These are phyloP conservation scores for Elephas maximus DNA, from an alignment of 2,113 vertebrate genomes.

Conservation along the genomic window DNA sequence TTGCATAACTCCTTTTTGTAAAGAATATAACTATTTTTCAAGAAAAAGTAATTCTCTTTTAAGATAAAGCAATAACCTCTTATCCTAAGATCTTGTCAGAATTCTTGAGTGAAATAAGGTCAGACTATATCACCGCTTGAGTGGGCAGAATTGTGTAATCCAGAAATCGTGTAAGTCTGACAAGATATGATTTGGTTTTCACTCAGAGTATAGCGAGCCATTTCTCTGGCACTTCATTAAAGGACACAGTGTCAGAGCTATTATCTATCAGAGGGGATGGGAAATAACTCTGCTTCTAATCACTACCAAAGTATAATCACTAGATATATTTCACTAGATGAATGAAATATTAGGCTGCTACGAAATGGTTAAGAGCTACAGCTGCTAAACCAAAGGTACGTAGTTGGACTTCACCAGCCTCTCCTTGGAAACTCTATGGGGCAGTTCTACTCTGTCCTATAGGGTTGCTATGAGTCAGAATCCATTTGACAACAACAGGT, in stretches of 20 bases:
- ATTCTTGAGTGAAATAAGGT: conserved; percentile 57
- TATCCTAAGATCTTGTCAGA: conserved; percentile 14
- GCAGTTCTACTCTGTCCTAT: no score
- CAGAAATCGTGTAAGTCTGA: background rate
- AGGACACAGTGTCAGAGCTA: conserved; percentile 70
- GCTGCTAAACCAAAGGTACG: no score
- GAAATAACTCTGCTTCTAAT: conserved; percentile 66
- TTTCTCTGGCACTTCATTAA: conserved; percentile 59
- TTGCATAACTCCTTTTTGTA: conserved; percentile 11
- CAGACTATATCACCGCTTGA: background rate
- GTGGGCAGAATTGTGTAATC: background rate
- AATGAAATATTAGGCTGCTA: conserved; percentile 73
- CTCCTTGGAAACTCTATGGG: no score
- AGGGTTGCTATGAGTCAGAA: no score
- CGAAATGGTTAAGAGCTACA: no score
- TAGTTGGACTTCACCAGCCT: no score
- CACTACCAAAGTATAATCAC: background rate
- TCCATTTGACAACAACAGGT: no score
- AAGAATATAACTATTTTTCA: conserved; percentile 24
- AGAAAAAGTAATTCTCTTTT: background rate
- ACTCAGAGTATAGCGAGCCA: background rate
- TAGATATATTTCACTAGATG: conserved; percentile 63
- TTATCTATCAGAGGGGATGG: conserved; percentile 58
- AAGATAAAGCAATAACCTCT: background rate
- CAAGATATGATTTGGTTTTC: conserved; percentile 61